These are phyloP conservation scores for Adrianichthys oophorus DNA, from an alignment of 2,797 vertebrate genomes.

Conservation along the genomic window DNA sequence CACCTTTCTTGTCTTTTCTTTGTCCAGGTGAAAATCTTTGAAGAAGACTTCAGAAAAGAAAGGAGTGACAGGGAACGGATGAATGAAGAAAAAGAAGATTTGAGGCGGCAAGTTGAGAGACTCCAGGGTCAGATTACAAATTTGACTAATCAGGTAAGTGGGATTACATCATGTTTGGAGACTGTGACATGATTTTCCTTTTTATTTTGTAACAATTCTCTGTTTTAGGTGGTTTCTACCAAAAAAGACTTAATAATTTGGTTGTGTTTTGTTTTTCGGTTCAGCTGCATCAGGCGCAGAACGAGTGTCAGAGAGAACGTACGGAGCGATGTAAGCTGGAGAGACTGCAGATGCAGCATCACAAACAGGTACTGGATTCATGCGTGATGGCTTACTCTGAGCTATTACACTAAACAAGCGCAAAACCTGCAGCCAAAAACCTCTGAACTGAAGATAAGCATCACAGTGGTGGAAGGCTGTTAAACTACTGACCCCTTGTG, in stretches of 20 bases:
- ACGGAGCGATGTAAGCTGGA: slow-evolving; percentile 91
- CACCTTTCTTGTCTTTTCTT: neutral
- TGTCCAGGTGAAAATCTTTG: slow-evolving; percentile 94
- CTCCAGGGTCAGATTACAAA: slow-evolving; percentile 90
- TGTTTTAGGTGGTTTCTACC: too few relatives aligned
- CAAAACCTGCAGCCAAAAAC: neutral
- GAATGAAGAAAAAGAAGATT: slow-evolving; percentile 98
- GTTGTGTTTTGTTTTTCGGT: slow-evolving; percentile 11
- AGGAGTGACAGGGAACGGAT: slow-evolving; percentile 94
- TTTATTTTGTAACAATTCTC: too few relatives aligned
- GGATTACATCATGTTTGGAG: too few relatives aligned
- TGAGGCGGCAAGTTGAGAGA: slow-evolving; percentile 91
- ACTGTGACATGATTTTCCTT: too few relatives aligned
- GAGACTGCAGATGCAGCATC: slow-evolving; percentile 90
- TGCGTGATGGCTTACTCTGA: neutral
- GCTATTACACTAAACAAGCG: neutral
- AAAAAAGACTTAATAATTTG: neutral
- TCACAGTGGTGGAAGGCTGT: slow-evolving; percentile 13
- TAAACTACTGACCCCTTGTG: slow-evolving; percentile 64
- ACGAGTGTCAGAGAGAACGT: slow-evolving; percentile 88
- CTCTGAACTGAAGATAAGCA: neutral
- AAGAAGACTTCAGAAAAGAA: slow-evolving; percentile 96
- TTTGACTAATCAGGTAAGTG: slow-evolving; percentile 86
- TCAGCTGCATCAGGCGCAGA: slow-evolving; percentile 88
- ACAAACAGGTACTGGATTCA: slow-evolving; percentile 87